phyloP scores from a whole-genome alignment of 2,113 vertebrate species.

The Oncorhynchus gorbuscha region DNA sequence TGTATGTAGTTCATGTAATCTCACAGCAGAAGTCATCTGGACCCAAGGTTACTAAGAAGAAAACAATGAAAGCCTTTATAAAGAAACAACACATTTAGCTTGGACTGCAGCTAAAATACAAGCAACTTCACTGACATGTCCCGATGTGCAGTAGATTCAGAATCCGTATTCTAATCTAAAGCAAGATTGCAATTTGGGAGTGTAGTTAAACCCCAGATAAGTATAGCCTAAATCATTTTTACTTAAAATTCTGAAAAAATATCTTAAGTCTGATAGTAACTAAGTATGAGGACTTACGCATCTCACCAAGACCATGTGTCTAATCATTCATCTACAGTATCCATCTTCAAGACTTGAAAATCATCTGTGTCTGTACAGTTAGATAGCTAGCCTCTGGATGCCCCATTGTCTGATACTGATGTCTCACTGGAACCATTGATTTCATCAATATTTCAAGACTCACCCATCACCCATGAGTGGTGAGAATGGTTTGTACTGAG shows the following conservation, averaged over 20 bases:
- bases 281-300: too few relatives aligned
- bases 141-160: not conserved
- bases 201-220: constrained; percentile 16
- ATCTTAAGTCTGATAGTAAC: not conserved
- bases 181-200: not conserved
- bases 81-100: constrained; percentile 18
- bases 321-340: not conserved
- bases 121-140: not conserved
- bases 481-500: constrained; percentile 14
- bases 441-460: constrained; percentile 21
- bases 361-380: not conserved
- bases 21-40: constrained; percentile 25
- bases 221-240: constrained; percentile 24
- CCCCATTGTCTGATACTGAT: constrained; percentile 14
- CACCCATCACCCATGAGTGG: constrained; percentile 1
- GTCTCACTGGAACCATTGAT: constrained; percentile 23
- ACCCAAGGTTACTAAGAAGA: constrained; percentile 20
- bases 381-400: constrained; percentile 2
- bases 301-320: too few relatives aligned
- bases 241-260: too few relatives aligned
- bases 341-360: constrained; percentile 14
- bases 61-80: constrained; percentile 21
- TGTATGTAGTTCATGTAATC: constrained; percentile 15
- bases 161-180: not conserved
- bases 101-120: constrained; percentile 15